Evolutionary conservation across 2,797 vertebrate genomes (phyloP).

Genomic region (Dryobates pubescens): DNA sequence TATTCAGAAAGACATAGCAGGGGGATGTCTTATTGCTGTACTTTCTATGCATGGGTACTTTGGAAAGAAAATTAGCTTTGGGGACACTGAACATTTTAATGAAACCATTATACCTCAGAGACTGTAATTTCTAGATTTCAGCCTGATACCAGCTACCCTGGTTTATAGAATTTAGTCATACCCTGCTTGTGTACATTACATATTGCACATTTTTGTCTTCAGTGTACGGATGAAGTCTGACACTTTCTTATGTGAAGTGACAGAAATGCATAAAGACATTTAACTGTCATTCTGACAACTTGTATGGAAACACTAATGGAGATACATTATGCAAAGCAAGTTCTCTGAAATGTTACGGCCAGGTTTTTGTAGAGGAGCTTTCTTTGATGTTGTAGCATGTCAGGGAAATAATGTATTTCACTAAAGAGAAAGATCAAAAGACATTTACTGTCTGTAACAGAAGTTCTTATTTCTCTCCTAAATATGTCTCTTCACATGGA

Average conservation of each 20-base stretch:
- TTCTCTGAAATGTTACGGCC: not conserved
- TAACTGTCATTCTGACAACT: slow-evolving; percentile 22
- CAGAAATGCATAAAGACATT: not conserved
- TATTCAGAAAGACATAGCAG: slow-evolving; percentile 73
- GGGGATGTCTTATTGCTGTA: slow-evolving; percentile 62
- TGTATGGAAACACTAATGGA: slow-evolving; percentile 12
- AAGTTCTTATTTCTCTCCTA: not conserved
- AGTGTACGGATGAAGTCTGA: not conserved
- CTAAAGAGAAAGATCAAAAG: not conserved
- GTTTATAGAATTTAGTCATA: not conserved
- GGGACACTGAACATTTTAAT: slow-evolving; percentile 66
- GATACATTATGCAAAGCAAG: slow-evolving; percentile 6
- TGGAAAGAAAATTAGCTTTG: slow-evolving; percentile 65
- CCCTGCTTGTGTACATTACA: not conserved
- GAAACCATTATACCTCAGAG: slow-evolving; percentile 63
- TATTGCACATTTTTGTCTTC: not conserved
- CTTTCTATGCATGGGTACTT: slow-evolving; percentile 60
- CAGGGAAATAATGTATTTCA: slow-evolving; percentile 1
- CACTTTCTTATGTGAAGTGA: not conserved
- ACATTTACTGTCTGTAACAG: not conserved
- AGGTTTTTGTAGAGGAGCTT: not conserved
- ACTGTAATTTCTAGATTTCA: slow-evolving; percentile 50
- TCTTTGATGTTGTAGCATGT: not conserved
- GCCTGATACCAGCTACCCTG: slow-evolving; percentile 30
- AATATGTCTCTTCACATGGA: not conserved